Evolutionary conservation across 2,113 vertebrate genomes (phyloP).

Genomic region (Holacanthus passer): DNA sequence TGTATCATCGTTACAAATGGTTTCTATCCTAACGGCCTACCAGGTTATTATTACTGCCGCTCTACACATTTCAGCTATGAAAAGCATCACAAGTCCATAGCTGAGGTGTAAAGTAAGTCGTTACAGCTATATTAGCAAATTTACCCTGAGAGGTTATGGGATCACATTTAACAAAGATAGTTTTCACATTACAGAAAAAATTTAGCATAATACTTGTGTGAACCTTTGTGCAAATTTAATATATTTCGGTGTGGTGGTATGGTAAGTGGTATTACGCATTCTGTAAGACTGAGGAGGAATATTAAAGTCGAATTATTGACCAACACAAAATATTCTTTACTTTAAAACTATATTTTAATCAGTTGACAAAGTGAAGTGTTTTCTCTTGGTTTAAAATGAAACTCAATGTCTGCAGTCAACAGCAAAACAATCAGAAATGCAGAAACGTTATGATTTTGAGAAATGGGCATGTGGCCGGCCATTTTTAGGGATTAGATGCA

Average conservation of each 20-base stretch:
- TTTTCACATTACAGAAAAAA: not conserved
- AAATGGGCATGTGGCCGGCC: not conserved
- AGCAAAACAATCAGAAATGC: not conserved
- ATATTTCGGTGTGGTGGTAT: not conserved
- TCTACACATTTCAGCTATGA: slow-evolving; percentile 30
- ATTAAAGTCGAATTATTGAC: slow-evolving; percentile 1
- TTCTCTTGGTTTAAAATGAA: not conserved
- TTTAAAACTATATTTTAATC: not conserved
- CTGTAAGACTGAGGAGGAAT: not conserved
- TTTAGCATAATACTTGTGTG: not conserved
- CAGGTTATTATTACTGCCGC: slow-evolving; percentile 35
- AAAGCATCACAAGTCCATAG: slow-evolving; percentile 14
- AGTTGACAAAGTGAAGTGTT: not conserved
- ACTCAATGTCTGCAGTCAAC: not conserved
- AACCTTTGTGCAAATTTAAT: not conserved
- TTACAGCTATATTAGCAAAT: slow-evolving; percentile 4
- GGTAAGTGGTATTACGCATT: not conserved
- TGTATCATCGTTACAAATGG: slow-evolving; percentile 61
- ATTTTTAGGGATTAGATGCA: slow-evolving; percentile 9
- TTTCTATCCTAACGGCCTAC: slow-evolving; percentile 44
- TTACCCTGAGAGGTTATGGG: not conserved
- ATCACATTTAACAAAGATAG: not conserved
- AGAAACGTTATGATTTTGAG: slow-evolving; percentile 5
- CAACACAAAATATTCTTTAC: not conserved
- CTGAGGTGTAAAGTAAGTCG: slow-evolving; percentile 27